phyloP scores from a whole-genome alignment of 2,888 invertebrate species.

The Sialis lutaria region DNA sequence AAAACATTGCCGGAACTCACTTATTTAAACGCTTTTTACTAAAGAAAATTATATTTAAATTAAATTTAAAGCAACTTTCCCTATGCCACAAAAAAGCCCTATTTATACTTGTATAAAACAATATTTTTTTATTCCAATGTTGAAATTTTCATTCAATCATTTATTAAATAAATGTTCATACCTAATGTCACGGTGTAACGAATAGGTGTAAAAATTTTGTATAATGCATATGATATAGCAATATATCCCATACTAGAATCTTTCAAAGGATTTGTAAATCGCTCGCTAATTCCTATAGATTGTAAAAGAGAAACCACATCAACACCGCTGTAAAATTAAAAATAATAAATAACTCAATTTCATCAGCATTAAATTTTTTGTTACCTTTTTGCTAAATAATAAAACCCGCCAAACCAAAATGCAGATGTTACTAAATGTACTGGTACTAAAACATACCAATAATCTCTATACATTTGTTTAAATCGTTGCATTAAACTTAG shows the following conservation, averaged over 20 bases:
- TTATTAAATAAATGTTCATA: slow-evolving; percentile 22
- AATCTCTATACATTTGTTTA: slow-evolving; percentile 83
- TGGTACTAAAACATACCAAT: slow-evolving; percentile 91
- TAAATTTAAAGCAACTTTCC: too few species aligned
- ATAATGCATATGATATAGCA: slow-evolving; percentile 80
- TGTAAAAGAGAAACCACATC: slow-evolving; percentile 72
- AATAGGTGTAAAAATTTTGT: slow-evolving; percentile 81
- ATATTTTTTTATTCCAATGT: too few species aligned
- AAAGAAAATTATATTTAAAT: too few species aligned
- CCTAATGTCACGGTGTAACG: slow-evolving; percentile 86
- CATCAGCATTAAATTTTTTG: slow-evolving; percentile 5
- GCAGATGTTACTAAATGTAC: slow-evolving; percentile 81
- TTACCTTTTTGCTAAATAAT: slow-evolving; percentile 72
- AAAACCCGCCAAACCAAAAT: slow-evolving; percentile 79
- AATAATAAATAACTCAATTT: not conserved
- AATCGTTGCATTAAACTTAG: slow-evolving; percentile 59
- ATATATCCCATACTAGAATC: slow-evolving; percentile 73
- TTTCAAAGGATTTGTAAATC: slow-evolving; percentile 53
- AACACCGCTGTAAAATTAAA: slow-evolving; percentile 57
- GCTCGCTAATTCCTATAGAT: slow-evolving; percentile 59
- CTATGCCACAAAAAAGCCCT: too few species aligned
- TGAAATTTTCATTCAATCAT: slow-evolving; percentile 71
- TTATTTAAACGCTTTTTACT: too few species aligned
- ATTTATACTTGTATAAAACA: too few species aligned
- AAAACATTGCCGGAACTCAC: too few species aligned